phyloP scores from a whole-genome alignment of 2,113 vertebrate genomes.

The Probosciger aterrimus region DNA sequence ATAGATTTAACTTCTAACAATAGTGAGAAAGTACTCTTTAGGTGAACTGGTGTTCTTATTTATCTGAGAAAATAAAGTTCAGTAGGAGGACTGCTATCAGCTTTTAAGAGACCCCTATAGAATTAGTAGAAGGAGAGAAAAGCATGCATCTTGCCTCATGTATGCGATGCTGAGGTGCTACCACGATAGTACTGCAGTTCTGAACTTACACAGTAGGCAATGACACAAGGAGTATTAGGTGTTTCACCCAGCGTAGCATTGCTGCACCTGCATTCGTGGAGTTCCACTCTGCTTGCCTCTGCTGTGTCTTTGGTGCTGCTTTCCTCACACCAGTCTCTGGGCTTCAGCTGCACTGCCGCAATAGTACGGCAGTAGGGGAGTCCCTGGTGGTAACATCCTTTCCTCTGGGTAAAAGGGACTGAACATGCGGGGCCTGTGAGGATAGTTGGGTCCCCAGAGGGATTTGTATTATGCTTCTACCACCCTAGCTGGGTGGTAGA shows the following conservation, averaged over 20 bases:
- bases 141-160: background rate
- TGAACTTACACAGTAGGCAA: rapidly evolving
- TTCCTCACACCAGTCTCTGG: background rate
- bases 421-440: background rate
- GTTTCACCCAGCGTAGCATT: rapidly evolving
- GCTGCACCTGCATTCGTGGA: background rate
- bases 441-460: background rate
- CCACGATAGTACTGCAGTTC: rapidly evolving
- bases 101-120: background rate
- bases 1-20: background rate
- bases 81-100: background rate
- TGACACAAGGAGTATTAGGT: rapidly evolving
- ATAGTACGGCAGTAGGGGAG: rapidly evolving
- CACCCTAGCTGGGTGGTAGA: background rate
- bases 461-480: background rate
- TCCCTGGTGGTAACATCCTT: background rate
- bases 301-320: background rate
- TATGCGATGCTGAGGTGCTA: rapidly evolving
- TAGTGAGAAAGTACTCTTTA: background rate
- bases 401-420: background rate
- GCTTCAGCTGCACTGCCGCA: background rate
- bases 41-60: background rate
- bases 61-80: background rate
- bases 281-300: background rate
- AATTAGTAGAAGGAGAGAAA: background rate